Conservation (phyloP, 2,888 invertebrate genomes). For the Ophion ventricosus region DNA sequence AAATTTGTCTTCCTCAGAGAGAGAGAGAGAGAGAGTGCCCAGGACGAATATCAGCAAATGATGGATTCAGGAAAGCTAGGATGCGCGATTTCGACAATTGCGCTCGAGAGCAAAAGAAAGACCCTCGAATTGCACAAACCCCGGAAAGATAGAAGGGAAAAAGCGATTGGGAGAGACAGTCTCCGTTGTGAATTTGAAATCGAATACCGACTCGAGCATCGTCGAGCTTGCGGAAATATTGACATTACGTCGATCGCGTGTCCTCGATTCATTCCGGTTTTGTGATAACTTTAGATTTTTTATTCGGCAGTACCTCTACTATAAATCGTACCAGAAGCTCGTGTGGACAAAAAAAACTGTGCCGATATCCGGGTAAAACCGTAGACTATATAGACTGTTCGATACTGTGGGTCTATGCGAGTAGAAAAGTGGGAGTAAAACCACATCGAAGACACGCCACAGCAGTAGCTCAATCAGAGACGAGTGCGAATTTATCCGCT, state of each 20-base stretch:
- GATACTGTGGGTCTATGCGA: background rate
- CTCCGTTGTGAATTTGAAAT: slow-evolving; percentile 58
- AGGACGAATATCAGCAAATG: no score
- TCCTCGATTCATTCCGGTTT: background rate
- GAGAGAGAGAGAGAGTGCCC: no score
- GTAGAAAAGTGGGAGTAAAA: background rate
- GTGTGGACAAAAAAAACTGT: slow-evolving; percentile 23
- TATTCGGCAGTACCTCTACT: slow-evolving; percentile 11
- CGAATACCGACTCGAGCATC: slow-evolving; percentile 57
- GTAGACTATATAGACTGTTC: slow-evolving; percentile 10
- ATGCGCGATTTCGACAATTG: no score
- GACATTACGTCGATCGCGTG: slow-evolving; percentile 29
- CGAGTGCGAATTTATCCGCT: slow-evolving; percentile 33
- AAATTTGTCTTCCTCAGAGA: no score
- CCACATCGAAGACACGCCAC: no score
- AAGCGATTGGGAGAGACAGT: background rate
- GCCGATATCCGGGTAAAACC: slow-evolving; percentile 28
- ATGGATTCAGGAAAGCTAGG: no score
- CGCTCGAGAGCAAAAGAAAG: no score
- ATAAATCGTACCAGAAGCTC: slow-evolving; percentile 11
- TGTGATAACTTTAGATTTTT: slow-evolving; percentile 24
- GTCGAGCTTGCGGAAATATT: slow-evolving; percentile 22
- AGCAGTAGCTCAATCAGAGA: slow-evolving; percentile 18
- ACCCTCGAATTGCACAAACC: background rate
- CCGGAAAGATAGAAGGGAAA: slow-evolving; percentile 1